These are phyloP conservation scores for Eupleurogrammus muticus DNA, from an alignment of 2,797 vertebrate species.

Conservation along the genomic window DNA sequence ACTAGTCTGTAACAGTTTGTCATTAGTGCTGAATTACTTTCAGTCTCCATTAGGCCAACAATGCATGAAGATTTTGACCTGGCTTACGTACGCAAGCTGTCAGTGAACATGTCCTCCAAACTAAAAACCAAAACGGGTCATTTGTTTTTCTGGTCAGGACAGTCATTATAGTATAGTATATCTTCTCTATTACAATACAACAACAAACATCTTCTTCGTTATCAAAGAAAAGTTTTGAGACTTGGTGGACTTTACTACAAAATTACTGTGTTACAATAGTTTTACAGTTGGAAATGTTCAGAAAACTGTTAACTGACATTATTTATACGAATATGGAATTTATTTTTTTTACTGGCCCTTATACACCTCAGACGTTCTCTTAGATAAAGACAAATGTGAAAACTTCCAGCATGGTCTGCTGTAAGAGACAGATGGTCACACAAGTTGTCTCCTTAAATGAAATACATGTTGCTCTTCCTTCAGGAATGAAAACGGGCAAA, in stretches of 20 bases:
- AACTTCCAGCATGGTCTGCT: too few relatives aligned
- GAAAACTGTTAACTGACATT: too few relatives aligned
- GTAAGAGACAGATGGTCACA: too few relatives aligned
- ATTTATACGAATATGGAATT: too few relatives aligned
- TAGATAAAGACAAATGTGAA: too few relatives aligned
- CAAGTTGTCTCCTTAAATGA: too few relatives aligned
- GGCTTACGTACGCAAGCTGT: background rate
- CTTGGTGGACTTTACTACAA: constrained; percentile 24
- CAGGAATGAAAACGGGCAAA: too few relatives aligned
- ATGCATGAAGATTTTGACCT: background rate
- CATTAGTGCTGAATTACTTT: background rate
- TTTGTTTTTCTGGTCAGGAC: constrained; percentile 14
- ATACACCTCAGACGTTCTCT: too few relatives aligned
- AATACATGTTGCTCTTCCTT: too few relatives aligned
- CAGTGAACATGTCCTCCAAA: background rate
- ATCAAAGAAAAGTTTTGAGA: constrained; percentile 13
- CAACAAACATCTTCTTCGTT: constrained; percentile 5
- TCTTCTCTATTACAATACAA: background rate
- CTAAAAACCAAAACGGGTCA: constrained; percentile 6
- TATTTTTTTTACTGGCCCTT: too few relatives aligned
- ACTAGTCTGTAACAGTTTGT: background rate
- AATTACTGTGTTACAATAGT: constrained; percentile 59
- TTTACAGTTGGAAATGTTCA: too few relatives aligned
- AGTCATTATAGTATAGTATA: background rate
- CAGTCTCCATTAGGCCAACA: background rate